Base-by-base conservation (phyloP, 1,140 invertebrate species). In the Pomacea maculata region DNA sequence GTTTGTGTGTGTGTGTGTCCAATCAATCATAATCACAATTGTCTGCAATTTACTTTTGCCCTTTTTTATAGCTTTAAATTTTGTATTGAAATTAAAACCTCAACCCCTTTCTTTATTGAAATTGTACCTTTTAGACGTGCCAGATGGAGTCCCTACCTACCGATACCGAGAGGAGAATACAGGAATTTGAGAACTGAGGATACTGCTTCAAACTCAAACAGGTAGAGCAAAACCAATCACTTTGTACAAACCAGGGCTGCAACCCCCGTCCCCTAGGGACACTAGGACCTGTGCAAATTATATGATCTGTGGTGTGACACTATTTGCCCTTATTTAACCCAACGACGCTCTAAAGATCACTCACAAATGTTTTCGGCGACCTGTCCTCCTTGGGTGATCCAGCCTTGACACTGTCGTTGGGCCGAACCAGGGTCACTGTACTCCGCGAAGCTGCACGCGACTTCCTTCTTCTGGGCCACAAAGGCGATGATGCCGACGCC, bases 401-500 rank as follows among this genome's bases (percentile, higher is more conserved):
- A 80, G n/a, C 63, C 63, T 15, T 63, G 29, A 57, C 71, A 73
- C 17, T 54, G 34, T 29, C 25, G 73, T 0, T 65, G 29, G 4
- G 70, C 79, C 4, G n/a, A 17, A 34, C 45, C 10, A 9, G 70
- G 25, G 5, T n/a, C 55, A 9, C 5, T 67, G 17, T 21, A 14
- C 17, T 15, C 52, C 4, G 10, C 25, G 67, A 21, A 80, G 52
- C 61, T 75, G 67, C 80, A 81, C 3, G 70, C 71, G 21, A 78
- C 75, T 0, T 81, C 75, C 55, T 29, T 63, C 4, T 65, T 14
- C n/a, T 21, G 29, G 45, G 80, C 64, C n/a, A 81, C 68, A 65
- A 55, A 68, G 25, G 76, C 80, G 14, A 81, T 14, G 3, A 81
- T 21, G 19, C 74, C 80, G 29, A 81, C 75, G 4, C 80, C 80